Percentiles rank a stretch among this genome's conserved stretches.
These are phyloP conservation scores for Brachionus angularis DNA, from an alignment of 1,140 invertebrate species.

Conservation along the genomic window DNA sequence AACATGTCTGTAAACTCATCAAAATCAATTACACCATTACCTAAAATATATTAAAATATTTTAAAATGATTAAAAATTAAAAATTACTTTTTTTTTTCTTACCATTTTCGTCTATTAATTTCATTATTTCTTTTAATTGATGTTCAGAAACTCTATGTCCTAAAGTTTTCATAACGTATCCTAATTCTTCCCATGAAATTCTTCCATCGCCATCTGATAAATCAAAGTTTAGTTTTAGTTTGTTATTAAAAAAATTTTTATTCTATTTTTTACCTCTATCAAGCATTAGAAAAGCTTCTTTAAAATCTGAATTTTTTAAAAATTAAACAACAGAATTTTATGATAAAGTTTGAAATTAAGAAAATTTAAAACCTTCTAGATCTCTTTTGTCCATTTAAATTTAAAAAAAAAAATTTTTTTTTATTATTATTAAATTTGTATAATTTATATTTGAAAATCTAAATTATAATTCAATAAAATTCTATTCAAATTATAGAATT, in stretches of 20 bases:
- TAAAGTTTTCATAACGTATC: constrained; percentile 39
- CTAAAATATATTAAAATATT: neutral
- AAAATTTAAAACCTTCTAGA: constrained; percentile 4
- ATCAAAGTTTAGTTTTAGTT: neutral
- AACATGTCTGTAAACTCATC: constrained; percentile 44
- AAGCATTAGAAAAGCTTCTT: constrained; percentile 41
- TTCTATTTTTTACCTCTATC: constrained; percentile 15
- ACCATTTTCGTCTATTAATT: constrained; percentile 43
- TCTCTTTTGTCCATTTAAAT: constrained; percentile 31
- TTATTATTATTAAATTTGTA: too few relatives aligned
- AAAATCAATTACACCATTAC: constrained; percentile 43
- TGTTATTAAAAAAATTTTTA: neutral
- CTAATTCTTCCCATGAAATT: constrained; percentile 41
- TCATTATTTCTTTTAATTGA: constrained; percentile 40
- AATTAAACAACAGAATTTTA: neutral
- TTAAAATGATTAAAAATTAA: neutral
- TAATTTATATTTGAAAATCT: too few relatives aligned
- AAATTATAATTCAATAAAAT: too few relatives aligned
- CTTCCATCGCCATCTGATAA: constrained; percentile 27
- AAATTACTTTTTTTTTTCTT: neutral
- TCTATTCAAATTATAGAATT: too few relatives aligned
- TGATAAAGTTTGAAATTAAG: too few relatives aligned
- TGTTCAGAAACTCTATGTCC: constrained; percentile 37
- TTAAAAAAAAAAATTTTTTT: too few relatives aligned
- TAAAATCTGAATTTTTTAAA: constrained; percentile 10